Base-by-base conservation (phyloP, 2,113 vertebrate species). In the Anhinga anhinga region DNA sequence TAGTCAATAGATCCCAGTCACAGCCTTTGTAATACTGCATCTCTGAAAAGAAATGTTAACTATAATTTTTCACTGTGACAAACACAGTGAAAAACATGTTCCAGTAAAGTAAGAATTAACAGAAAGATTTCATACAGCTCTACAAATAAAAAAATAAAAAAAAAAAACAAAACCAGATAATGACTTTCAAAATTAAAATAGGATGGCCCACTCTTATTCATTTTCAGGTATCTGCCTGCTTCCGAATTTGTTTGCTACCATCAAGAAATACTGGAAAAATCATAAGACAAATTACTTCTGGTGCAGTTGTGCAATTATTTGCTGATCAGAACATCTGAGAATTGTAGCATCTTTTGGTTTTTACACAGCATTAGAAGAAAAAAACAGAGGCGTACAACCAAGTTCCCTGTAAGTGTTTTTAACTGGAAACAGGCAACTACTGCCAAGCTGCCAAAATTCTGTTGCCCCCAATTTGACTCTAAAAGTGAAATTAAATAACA, bases 181-280 rank as follows among this genome's bases (percentile, higher is more conserved):
- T 82, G 22, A 29, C 29, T 86, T 88, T 34, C 29, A 59, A 80
- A 88, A 80, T 55, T 55, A 63, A 40, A 73, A 34, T 10, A 26
- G 1, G 0, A 47, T 10, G 11, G 26, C 4, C 17, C 5, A 34
- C 26, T 71, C 34, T 44, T 5, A 18, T 1, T 76, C 4, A 42
- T 55, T 76, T 88, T 25, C 56, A 67, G 18, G 2, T 44, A 29
- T 34, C n/a, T 32, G 15, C 7, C 42, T 73, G 27, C 45, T 70
- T 77, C 30, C 59, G 2, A 0, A 3, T 56, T 65, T 66, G 22
- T 58, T 85, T 67, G 20, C 58, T 59, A 69, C 12, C 50, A 47
- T 30, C 34, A 73, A 56, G 34, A 88, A 81, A 77, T 9, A 77
- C 14, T 25, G 17, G 15, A 36, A 88, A 58, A 67, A 53, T 30